phyloP scores from a whole-genome alignment of 2,888 invertebrate genomes.

The Clivina fossor region DNA sequence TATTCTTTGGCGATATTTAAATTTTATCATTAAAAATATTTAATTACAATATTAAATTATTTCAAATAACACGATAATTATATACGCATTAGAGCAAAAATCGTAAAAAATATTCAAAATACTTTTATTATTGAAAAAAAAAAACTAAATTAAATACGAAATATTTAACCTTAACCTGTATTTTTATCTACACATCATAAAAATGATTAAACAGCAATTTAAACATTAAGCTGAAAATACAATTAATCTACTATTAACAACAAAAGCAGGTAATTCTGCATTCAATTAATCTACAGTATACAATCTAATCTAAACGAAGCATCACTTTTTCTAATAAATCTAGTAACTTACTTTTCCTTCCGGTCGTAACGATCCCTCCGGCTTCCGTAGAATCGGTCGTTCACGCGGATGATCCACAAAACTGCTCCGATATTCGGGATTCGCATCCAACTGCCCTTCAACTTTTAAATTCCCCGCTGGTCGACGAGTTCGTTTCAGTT shows the following conservation, averaged over 20 bases:
- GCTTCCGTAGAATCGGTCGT: constrained; percentile 51
- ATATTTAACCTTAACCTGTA: not conserved
- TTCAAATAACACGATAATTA: no score
- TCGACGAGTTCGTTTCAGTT: constrained; percentile 37
- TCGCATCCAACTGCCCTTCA: constrained; percentile 45
- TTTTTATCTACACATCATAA: no score
- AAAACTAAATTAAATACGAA: not conserved
- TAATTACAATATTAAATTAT: no score
- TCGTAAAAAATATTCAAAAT: no score
- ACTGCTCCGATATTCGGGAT: constrained; percentile 46
- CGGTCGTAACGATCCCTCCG: constrained; percentile 44
- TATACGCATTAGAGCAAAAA: no score
- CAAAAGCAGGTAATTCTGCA: no score
- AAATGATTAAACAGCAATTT: no score
- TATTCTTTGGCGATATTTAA: no score
- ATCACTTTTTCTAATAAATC: not conserved
- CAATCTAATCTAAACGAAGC: not conserved
- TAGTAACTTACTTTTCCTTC: constrained; percentile 47
- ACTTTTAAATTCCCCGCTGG: constrained; percentile 40
- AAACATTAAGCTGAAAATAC: no score
- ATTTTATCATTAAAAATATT: no score
- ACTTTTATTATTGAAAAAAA: no score
- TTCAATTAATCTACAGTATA: constrained; percentile 1
- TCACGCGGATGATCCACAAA: constrained; percentile 56
- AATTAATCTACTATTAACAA: no score